Percentiles rank a stretch among this genome's conserved stretches.
These are phyloP conservation scores for Muntiacus reevesi DNA, from an alignment of 2,113 vertebrate genomes.

Conservation along the genomic window DNA sequence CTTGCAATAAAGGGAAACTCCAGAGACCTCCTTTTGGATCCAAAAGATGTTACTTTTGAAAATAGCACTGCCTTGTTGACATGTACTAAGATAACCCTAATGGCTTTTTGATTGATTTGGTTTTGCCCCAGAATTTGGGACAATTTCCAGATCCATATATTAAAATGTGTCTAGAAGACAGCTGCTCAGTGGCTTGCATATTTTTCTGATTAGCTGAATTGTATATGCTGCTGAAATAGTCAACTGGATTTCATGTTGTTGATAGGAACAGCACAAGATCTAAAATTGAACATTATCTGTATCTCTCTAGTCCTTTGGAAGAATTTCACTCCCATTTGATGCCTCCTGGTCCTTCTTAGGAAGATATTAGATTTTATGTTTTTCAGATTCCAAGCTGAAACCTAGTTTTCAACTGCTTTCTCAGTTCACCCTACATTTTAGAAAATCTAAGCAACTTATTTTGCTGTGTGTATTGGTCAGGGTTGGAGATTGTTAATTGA, in stretches of 20 bases:
- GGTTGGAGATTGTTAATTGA: not conserved
- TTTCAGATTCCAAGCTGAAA: conserved; percentile 24
- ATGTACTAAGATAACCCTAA: conserved; percentile 23
- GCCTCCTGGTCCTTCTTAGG: conserved; percentile 16
- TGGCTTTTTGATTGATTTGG: conserved; percentile 49
- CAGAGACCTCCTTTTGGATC: conserved; percentile 3
- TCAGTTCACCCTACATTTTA: not conserved
- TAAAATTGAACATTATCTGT: conserved; percentile 21
- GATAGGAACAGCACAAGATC: conserved; percentile 4
- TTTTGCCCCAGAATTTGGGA: conserved; percentile 43
- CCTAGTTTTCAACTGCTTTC: conserved; percentile 7
- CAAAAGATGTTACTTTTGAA: conserved; percentile 20
- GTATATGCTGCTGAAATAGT: conserved; percentile 22
- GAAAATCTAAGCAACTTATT: not conserved
- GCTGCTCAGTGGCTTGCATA: conserved; percentile 22
- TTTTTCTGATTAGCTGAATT: conserved; percentile 57
- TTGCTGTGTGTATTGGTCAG: not conserved
- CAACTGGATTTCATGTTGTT: conserved; percentile 18
- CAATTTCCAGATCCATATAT: conserved; percentile 42
- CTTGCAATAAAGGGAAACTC: not conserved
- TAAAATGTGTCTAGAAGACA: conserved; percentile 46
- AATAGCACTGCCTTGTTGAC: conserved; percentile 29
- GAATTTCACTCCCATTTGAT: not conserved
- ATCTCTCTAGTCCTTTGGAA: conserved; percentile 8
- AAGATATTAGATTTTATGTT: conserved; percentile 3